These are phyloP conservation scores for Chloropsis hardwickii DNA, from an alignment of 2,113 vertebrate genomes.

Conservation along the genomic window DNA sequence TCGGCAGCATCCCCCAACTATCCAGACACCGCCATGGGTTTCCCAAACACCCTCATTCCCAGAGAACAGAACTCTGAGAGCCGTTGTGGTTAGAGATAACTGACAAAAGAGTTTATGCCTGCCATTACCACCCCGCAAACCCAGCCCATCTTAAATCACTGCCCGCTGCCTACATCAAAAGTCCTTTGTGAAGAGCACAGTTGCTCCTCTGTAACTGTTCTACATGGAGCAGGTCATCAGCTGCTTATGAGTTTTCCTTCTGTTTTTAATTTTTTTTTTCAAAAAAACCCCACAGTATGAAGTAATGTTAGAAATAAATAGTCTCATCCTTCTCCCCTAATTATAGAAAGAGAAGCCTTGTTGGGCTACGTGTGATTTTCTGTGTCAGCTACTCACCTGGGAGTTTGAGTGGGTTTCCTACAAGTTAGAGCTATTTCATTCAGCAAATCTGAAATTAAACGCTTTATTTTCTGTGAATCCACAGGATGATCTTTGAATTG, in stretches of 20 bases:
- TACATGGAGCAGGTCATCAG: conserved; percentile 20
- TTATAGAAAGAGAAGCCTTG: not conserved
- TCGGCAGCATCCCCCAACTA: not conserved
- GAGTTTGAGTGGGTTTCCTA: not conserved
- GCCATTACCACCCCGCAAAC: not conserved
- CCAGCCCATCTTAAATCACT: not conserved
- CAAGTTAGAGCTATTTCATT: not conserved
- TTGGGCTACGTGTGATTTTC: not conserved
- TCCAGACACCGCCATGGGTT: not conserved
- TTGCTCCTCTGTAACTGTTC: conserved; percentile 2
- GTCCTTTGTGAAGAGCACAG: conserved; percentile 45
- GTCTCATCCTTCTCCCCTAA: not conserved
- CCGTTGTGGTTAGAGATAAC: not conserved
- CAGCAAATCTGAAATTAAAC: fast-evolving
- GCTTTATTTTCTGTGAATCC: not conserved
- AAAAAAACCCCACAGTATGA: not conserved
- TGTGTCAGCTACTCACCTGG: not conserved
- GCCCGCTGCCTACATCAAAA: conserved; percentile 17
- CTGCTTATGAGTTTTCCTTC: not conserved
- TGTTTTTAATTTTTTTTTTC: not conserved
- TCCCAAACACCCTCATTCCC: not conserved
- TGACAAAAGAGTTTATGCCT: not conserved
- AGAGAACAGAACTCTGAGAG: not conserved
- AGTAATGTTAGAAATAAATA: not conserved
- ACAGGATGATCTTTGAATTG: not conserved